Evolutionary conservation across 2,888 invertebrate species (phyloP), one percentile per base, ranked within the genome.

Genomic region (Ophion costatus): DNA sequence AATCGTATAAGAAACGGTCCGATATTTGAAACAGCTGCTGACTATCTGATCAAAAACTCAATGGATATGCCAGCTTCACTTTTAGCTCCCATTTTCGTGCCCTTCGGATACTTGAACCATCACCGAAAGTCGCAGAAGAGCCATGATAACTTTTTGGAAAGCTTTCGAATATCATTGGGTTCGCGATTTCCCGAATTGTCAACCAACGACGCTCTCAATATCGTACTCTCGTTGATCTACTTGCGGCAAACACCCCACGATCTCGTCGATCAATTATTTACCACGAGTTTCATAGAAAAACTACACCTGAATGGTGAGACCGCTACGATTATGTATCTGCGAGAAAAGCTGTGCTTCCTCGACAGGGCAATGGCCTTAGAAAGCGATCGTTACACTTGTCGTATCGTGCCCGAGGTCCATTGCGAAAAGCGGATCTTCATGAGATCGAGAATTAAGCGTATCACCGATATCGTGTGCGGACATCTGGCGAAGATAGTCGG

Each of bases 291-390:
- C 90, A 91, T 96, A 82, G 94, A 95, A n/a, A 94, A 95, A 89
- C 91, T 96, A 56, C 94, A 94, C 82, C 88, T 90, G 0, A 90
- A 89, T 11, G 90, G 91, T 84, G 94, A 94, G 88, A 91, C 94
- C 14, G 93, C 93, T 24, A 90, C 92, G 9, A 89, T 95, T 0
- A 88, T 89, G 67, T 83, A 89, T 14, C 89, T 94, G 78, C 94
- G 95, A 80, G 90, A 90, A 80, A 95, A 95, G 89, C 93, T 96
- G 61, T 94, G 95, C 90, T 91, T 96, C 57, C 94, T 96, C 80
- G 96, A 96, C 88, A 95, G 95, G 45, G 95, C 96, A 6, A 94
- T 97, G 93, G 95, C 95, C 14, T 91, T 97, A 66, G 96, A 96
- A 90, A 95, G 95, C 90, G 89, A 93, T n/a, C 92, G 94, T 38